Percentiles rank a stretch among this genome's conserved stretches.
Conservation (phyloP, 2,797 vertebrate species). For the Artibeus jamaicensis region DNA sequence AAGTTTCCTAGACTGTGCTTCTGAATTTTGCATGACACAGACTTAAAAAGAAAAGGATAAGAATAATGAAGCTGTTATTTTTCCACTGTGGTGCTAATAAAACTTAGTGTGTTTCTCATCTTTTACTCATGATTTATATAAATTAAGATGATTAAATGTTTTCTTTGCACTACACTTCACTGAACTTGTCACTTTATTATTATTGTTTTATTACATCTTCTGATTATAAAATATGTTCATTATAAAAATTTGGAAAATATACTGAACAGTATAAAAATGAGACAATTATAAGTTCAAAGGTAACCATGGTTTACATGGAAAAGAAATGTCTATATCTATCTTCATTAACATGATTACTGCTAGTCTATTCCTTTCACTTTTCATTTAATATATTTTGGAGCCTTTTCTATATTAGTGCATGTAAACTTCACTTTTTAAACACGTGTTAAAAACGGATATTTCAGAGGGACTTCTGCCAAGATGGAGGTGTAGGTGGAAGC, state of each 20-base stretch:
- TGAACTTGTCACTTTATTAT: neutral
- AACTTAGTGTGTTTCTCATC: neutral
- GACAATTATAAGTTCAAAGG: neutral
- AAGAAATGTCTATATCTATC: neutral
- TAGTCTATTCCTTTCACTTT: neutral
- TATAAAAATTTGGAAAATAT: conserved; percentile 10
- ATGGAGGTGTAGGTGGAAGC: too few relatives aligned
- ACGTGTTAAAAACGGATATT: neutral
- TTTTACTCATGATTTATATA: neutral
- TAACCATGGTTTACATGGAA: neutral
- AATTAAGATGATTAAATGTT: neutral
- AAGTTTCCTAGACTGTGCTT: conserved; percentile 83
- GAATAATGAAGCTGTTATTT: neutral
- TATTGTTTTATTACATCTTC: neutral
- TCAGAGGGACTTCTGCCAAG: too few relatives aligned
- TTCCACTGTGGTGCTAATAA: neutral
- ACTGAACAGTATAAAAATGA: neutral
- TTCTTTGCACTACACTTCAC: neutral
- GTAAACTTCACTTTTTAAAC: neutral
- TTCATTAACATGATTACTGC: neutral
- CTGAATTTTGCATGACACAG: conserved; percentile 83
- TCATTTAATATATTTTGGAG: neutral
- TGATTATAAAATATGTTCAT: conserved; percentile 16
- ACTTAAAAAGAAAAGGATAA: conserved; percentile 78
- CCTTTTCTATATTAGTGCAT: neutral